A percentile compares a stretch with the other conserved stretches of the same genome.
Conservation (phyloP, 2,888 invertebrate genomes). For the Dromius quadrimaculatus region DNA sequence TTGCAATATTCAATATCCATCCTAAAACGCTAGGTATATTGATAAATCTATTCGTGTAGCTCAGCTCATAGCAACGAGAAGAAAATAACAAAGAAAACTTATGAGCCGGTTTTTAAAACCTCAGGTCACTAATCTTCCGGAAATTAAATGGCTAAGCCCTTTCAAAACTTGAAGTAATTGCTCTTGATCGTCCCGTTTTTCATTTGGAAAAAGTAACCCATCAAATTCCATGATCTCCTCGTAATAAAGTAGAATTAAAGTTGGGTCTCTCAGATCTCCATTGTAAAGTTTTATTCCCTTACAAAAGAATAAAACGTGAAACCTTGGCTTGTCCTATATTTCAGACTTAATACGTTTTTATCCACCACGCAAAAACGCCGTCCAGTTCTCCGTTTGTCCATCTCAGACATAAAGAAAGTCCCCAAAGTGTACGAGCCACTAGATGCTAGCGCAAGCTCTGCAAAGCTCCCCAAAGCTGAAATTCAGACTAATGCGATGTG, state of each 20-base stretch:
- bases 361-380: slow-evolving; percentile 37
- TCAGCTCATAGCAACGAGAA: too few species aligned
- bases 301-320: slow-evolving; percentile 23
- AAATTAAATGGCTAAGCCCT: too few species aligned
- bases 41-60: too few species aligned
- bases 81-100: too few species aligned
- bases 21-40: too few species aligned
- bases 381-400: slow-evolving; percentile 25
- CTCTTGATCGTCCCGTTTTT: too few species aligned
- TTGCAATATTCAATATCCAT: too few species aligned
- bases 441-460: neutral
- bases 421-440: neutral
- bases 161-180: too few species aligned
- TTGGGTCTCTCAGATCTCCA: slow-evolving; percentile 30
- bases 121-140: too few species aligned
- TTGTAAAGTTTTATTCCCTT: slow-evolving; percentile 27
- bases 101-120: too few species aligned
- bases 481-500: neutral
- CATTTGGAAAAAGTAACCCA: too few species aligned
- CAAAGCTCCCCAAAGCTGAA: neutral
- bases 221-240: slow-evolving; percentile 5
- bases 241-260: slow-evolving; percentile 34
- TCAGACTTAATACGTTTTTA: slow-evolving; percentile 43
- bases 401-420: neutral
- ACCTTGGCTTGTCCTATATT: slow-evolving; percentile 28